phyloP scores from a whole-genome alignment of 2,113 vertebrate species.

The Opisthocomus hoazin region DNA sequence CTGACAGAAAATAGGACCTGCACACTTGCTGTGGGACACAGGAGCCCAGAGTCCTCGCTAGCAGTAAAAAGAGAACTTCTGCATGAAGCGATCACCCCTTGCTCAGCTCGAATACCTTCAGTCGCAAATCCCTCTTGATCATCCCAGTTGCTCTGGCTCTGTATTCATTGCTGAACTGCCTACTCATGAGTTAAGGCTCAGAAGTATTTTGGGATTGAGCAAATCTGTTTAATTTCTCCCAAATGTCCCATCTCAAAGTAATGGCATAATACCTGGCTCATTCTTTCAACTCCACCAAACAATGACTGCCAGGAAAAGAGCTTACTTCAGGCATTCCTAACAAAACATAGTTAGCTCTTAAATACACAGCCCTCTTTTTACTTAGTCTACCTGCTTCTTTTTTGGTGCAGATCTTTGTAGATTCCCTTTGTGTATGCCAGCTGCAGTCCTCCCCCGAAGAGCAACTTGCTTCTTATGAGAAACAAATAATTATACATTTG shows the following conservation, averaged over 20 bases:
- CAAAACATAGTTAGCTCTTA: background rate
- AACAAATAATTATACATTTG: background rate
- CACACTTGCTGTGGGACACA: background rate
- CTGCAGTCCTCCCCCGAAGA: background rate
- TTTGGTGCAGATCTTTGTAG: background rate
- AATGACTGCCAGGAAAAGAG: constrained; percentile 16
- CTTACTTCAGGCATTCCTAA: constrained; percentile 2
- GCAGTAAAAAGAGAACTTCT: background rate
- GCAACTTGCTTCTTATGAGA: background rate
- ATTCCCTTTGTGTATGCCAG: background rate
- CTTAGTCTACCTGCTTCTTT: background rate
- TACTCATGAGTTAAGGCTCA: background rate
- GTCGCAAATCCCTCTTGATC: background rate
- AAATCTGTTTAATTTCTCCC: constrained; percentile 6
- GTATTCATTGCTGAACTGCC: background rate
- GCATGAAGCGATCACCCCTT: background rate
- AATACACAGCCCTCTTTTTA: background rate
- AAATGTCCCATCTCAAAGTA: constrained; percentile 2
- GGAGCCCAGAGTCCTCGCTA: background rate
- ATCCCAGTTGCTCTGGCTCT: background rate
- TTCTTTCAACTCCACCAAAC: constrained; percentile 18
- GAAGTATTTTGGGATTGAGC: constrained; percentile 4
- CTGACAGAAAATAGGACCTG: background rate
- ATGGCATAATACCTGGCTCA: constrained; percentile 42
- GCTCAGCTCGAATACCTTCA: background rate